phyloP scores from a whole-genome alignment of 2,888 invertebrate genomes.

The Hyalella azteca region DNA sequence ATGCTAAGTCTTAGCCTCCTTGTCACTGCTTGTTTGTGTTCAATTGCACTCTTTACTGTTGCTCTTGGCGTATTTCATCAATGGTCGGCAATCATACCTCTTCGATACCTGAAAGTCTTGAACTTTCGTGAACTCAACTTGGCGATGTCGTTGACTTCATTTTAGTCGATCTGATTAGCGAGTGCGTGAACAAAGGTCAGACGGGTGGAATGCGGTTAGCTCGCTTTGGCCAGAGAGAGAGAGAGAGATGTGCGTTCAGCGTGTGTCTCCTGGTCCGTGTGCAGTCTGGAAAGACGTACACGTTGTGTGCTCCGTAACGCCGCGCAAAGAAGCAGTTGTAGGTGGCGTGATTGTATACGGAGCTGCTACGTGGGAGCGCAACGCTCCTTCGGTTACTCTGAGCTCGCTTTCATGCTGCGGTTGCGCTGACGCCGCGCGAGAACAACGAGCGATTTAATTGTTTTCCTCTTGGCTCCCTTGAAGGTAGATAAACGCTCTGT shows the following conservation, averaged over 20 bases:
- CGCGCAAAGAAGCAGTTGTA: conserved; percentile 20
- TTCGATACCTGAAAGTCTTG: not conserved
- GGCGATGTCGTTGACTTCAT: conserved; percentile 33
- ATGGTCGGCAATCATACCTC: not conserved
- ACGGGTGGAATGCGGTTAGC: conserved; percentile 33
- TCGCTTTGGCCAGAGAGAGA: conserved; percentile 15
- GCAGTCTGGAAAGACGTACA: conserved; percentile 15
- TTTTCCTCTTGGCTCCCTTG: no score
- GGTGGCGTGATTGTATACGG: conserved; percentile 26
- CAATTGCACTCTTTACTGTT: no score
- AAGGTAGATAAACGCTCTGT: no score
- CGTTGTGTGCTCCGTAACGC: conserved; percentile 1
- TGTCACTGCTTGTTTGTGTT: not conserved
- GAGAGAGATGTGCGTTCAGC: not conserved
- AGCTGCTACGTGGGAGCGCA: not conserved
- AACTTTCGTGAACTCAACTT: conserved; percentile 23
- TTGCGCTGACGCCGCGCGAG: no score
- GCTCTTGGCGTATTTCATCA: no score
- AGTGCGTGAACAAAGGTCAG: conserved; percentile 37
- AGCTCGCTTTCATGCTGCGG: no score
- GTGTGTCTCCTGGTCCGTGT: not conserved
- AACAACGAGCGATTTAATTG: no score
- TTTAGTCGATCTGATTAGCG: conserved; percentile 31
- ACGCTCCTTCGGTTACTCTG: not conserved
- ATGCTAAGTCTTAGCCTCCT: not conserved